phyloP scores from a whole-genome alignment of 2,888 invertebrate species.

The Keiferia lycopersicella region DNA sequence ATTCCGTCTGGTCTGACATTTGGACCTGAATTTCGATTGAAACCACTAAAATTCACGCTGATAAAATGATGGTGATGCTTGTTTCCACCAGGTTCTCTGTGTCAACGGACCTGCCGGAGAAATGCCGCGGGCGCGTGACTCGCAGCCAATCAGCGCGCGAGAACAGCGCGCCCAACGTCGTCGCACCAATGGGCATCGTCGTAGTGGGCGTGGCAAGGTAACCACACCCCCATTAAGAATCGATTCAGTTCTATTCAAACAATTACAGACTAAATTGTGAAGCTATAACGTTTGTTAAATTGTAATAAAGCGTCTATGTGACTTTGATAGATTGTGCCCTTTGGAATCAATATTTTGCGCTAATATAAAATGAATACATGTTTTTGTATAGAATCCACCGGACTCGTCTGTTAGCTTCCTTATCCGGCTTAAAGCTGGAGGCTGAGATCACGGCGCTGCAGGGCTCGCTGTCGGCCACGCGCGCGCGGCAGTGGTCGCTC shows the following conservation, averaged over 20 bases:
- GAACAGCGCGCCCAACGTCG: conserved; percentile 42
- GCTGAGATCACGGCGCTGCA: conserved; percentile 96
- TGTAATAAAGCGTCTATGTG: too few relatives aligned
- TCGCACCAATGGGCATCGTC: conserved; percentile 84
- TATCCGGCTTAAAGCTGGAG: conserved; percentile 96
- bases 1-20: too few relatives aligned
- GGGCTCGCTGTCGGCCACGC: conserved; percentile 95
- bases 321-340: too few relatives aligned
- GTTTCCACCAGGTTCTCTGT: conserved; percentile 82
- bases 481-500: conserved; percentile 91
- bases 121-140: conserved; percentile 79
- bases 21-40: too few relatives aligned
- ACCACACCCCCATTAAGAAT: not conserved
- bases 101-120: conserved; percentile 86
- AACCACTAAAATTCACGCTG: not conserved
- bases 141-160: conserved; percentile 34
- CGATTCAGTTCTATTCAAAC: too few relatives aligned
- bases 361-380: not conserved
- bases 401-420: conserved; percentile 91
- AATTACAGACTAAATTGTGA: too few relatives aligned
- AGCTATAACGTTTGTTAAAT: too few relatives aligned
- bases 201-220: conserved; percentile 88
- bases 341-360: too few relatives aligned
- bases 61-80: conserved; percentile 21
- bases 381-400: conserved; percentile 85